These are phyloP conservation scores for Nothocercus julius DNA, from an alignment of 2,113 vertebrate genomes.

Conservation along the genomic window DNA sequence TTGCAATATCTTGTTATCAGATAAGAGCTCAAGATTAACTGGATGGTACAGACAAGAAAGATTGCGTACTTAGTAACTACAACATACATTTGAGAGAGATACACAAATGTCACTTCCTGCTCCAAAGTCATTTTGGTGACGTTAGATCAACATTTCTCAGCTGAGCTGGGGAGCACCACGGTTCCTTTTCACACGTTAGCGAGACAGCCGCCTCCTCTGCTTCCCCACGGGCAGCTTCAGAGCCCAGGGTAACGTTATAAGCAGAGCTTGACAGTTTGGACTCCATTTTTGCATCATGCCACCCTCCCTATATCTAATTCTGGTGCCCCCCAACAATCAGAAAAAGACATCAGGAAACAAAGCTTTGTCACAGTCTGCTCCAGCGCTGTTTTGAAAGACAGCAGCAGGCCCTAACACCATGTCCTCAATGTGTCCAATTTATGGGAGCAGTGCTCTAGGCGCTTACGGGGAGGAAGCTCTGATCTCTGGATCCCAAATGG, in stretches of 20 bases:
- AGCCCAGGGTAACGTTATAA: neutral
- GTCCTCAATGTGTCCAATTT: neutral
- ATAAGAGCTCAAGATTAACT: neutral
- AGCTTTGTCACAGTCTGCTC: neutral
- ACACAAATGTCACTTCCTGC: neutral
- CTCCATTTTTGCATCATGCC: neutral
- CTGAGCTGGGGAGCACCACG: neutral
- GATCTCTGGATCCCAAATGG: neutral
- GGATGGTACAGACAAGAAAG: neutral
- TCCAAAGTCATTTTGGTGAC: neutral
- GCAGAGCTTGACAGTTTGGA: neutral
- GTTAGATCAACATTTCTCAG: neutral
- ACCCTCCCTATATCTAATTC: neutral
- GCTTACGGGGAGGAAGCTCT: neutral
- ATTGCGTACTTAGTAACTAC: neutral
- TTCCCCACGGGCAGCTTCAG: neutral
- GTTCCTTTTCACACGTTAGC: neutral
- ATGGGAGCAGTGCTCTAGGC: neutral
- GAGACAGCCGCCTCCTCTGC: neutral
- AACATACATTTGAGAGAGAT: neutral
- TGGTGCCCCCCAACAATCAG: neutral
- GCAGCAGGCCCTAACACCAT: neutral
- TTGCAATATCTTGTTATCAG: neutral
- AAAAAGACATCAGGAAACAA: neutral
- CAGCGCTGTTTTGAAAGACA: neutral